phyloP scores from a whole-genome alignment of 1,140 invertebrate species.

The Dendroctonus ponderosae region DNA sequence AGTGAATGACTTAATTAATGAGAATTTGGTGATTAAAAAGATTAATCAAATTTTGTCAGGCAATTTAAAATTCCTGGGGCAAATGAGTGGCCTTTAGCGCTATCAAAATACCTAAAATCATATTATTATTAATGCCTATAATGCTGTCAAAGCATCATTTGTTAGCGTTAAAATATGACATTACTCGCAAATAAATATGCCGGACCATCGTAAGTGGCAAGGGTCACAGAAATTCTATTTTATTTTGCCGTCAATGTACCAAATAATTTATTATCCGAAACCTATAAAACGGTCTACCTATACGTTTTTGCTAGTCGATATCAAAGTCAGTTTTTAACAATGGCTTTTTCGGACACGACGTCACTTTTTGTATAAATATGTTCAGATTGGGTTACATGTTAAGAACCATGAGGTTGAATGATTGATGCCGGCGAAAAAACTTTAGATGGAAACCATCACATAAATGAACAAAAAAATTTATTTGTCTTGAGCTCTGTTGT shows the following conservation, averaged over 20 bases:
- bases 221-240: slow-evolving; percentile 27
- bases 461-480: too few species aligned
- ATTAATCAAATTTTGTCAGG: too few species aligned
- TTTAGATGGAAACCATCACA: too few species aligned
- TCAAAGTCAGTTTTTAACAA: slow-evolving; percentile 19
- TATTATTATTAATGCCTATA: slow-evolving; percentile 17
- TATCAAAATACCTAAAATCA: slow-evolving; percentile 20
- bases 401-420: too few species aligned
- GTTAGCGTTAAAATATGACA: slow-evolving; percentile 25
- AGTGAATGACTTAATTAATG: too few species aligned
- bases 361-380: slow-evolving; percentile 18
- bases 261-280: slow-evolving; percentile 26
- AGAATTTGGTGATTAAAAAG: too few species aligned
- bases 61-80: slow-evolving; percentile 2
- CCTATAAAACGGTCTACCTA: slow-evolving; percentile 23
- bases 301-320: slow-evolving; percentile 17
- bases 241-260: slow-evolving; percentile 25
- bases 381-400: not conserved
- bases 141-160: slow-evolving; percentile 25
- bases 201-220: slow-evolving; percentile 25
- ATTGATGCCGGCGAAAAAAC: too few species aligned
- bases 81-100: slow-evolving; percentile 9
- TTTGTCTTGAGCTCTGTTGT: too few species aligned
- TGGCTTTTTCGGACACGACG: slow-evolving; percentile 2
- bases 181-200: slow-evolving; percentile 24